A percentile compares a stretch with the other conserved stretches of the same genome.
phyloP scores from a whole-genome alignment of 2,888 invertebrate species.

The Sphaeridia pumilis region DNA sequence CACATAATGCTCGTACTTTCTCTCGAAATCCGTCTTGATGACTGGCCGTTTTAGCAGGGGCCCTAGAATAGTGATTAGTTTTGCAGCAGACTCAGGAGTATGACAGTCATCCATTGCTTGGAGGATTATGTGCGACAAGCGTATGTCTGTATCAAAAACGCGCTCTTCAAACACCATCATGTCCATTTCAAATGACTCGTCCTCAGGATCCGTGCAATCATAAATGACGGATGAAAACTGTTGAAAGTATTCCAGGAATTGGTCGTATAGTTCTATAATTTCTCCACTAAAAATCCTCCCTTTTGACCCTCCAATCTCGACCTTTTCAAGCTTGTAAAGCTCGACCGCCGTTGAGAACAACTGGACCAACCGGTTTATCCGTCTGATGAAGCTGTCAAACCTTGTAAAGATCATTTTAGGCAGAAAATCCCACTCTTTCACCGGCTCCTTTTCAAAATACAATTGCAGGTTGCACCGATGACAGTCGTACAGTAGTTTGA shows the following conservation, averaged over 20 bases:
- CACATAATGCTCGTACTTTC: constrained; percentile 69
- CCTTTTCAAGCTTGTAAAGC: constrained; percentile 86
- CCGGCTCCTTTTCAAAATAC: constrained; percentile 48
- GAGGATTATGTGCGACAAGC: constrained; percentile 77
- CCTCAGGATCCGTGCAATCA: constrained; percentile 78
- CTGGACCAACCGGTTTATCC: constrained; percentile 53
- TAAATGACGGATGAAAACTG: constrained; percentile 73
- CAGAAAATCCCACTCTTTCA: constrained; percentile 51
- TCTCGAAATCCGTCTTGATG: constrained; percentile 76
- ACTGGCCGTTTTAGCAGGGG: constrained; percentile 73
- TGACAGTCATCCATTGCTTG: constrained; percentile 88
- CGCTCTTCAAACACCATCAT: constrained; percentile 69
- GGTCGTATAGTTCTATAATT: constrained; percentile 61
- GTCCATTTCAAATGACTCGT: constrained; percentile 67
- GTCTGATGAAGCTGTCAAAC: constrained; percentile 61
- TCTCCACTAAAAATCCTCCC: constrained; percentile 67
- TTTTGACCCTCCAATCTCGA: constrained; percentile 83
- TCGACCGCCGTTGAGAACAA: constrained; percentile 86
- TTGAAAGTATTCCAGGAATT: constrained; percentile 71
- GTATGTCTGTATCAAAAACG: constrained; percentile 76
- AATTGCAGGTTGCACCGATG: constrained; percentile 55
- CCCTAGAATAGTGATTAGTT: constrained; percentile 81
- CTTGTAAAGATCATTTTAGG: constrained; percentile 68
- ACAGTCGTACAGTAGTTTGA: constrained; percentile 50
- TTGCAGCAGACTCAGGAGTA: constrained; percentile 58